Evolutionary conservation across 2,888 invertebrate genomes (phyloP), one percentile per base, ranked within the genome.

Genomic region (Bembecia ichneumoniformis): DNA sequence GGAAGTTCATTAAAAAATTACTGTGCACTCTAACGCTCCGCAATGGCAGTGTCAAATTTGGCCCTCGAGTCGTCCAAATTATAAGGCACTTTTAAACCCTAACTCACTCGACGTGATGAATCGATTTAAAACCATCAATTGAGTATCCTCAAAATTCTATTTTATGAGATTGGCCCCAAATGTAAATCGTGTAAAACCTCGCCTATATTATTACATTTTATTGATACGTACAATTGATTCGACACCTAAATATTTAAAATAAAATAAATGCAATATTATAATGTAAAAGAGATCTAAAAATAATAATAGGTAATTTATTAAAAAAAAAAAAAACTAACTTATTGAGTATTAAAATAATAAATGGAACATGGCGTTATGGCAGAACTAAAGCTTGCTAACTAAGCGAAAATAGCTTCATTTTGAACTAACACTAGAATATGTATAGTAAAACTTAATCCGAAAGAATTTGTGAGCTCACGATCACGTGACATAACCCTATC

Each of bases 361-460:
- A 84, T 86, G 88, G 87, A 88, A 87, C 87, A 84, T 87, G 87
- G 28, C 87, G 82, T 84, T 88, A 88, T 88, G 88, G 87, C 87
- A 87, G 77, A 81, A 82, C 82, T 83, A 82, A 75, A 82, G 79
- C 71, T 79, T 77, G 83, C 82, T 82, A 76, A 81, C 79, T 80
- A 82, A 82, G 84, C 83, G 78, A 77, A 76, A 80, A 82, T 82
- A 84, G 86, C 86, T 78, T 86, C 82, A 73, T 79, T 81, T 79
- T 50, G 67, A 64, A 68, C 70, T 73, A 79, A 55, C 76, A 71
- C 79, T 82, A 83, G 56, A 68, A 74, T 74, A 73, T 69, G n/a
- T 28, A 76, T 62, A 60, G 13, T 40, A 40, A 14, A 13, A 40
- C 40, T 40, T 28, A 40, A 40, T 40, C 14, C 11, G 11, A 40